Evolutionary conservation across 2,113 vertebrate species (phyloP).

Genomic region (Seriola dumerili): DNA sequence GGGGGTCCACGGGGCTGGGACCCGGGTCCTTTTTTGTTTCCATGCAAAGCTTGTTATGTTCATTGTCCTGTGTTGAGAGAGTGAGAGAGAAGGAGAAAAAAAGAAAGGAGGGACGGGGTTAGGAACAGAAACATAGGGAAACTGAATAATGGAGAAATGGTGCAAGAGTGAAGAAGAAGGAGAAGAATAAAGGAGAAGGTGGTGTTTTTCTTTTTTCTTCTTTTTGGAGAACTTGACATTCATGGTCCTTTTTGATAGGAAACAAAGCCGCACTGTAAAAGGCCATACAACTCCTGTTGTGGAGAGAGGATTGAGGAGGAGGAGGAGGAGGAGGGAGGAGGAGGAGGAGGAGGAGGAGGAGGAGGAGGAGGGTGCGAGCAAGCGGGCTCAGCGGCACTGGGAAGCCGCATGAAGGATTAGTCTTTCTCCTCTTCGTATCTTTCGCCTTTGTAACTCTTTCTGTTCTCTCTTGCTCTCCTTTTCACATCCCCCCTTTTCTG

Average conservation of each 20-base stretch:
- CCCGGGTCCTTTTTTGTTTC: slow-evolving; percentile 55
- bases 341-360: slow-evolving; percentile 23
- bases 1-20: slow-evolving; percentile 64
- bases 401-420: slow-evolving; percentile 75
- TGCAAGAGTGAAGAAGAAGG: not conserved
- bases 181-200: slow-evolving; percentile 15
- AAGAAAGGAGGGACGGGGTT: not conserved
- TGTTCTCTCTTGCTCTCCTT: slow-evolving; percentile 19
- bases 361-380: slow-evolving; percentile 2
- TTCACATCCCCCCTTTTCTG: slow-evolving; percentile 22
- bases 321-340: slow-evolving; percentile 35
- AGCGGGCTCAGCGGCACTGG: slow-evolving; percentile 33
- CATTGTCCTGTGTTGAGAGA: slow-evolving; percentile 51
- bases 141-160: slow-evolving; percentile 7
- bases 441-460: slow-evolving; percentile 52
- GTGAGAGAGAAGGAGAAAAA: not conserved
- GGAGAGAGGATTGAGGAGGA: slow-evolving; percentile 36
- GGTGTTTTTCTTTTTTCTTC: not conserved
- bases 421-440: slow-evolving; percentile 60
- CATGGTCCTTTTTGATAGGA: slow-evolving; percentile 63
- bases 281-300: slow-evolving; percentile 62
- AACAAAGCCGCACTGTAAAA: slow-evolving; percentile 76
- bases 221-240: slow-evolving; percentile 64
- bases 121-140: slow-evolving; percentile 9
- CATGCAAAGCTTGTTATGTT: slow-evolving; percentile 53